Evolutionary conservation across 2,888 invertebrate species (phyloP).

Genomic region (Lymantria monacha): DNA sequence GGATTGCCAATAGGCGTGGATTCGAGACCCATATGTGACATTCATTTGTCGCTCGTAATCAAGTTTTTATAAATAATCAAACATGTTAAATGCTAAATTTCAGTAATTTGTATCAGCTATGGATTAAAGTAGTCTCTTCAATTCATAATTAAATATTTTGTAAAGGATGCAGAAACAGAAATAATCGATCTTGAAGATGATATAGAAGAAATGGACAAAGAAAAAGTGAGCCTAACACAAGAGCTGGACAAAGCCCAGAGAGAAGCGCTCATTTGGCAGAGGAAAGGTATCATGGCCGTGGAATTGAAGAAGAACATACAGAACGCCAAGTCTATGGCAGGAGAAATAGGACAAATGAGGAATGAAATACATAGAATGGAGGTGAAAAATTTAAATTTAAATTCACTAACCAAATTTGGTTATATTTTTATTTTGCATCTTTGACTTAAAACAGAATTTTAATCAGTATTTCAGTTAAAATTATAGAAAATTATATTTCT

Average conservation of each 20-base stretch:
- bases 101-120: no score
- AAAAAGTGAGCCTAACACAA: slow-evolving; percentile 84
- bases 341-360: slow-evolving; percentile 89
- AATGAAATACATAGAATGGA: slow-evolving; percentile 93
- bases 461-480: no score
- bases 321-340: slow-evolving; percentile 84
- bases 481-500: no score
- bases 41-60: no score
- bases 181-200: slow-evolving; percentile 86
- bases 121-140: neutral
- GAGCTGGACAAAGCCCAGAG: slow-evolving; percentile 84
- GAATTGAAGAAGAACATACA: slow-evolving; percentile 87
- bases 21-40: no score
- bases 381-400: slow-evolving; percentile 61
- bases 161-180: slow-evolving; percentile 85
- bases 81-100: no score
- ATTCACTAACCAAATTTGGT: neutral
- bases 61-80: no score
- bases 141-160: no score
- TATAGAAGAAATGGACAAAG: slow-evolving; percentile 84
- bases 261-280: slow-evolving; percentile 91
- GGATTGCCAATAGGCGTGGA: no score
- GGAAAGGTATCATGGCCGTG: slow-evolving; percentile 86
- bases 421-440: no score
- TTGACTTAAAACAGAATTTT: no score